Evolutionary conservation across 2,888 invertebrate genomes (phyloP), one percentile per base, ranked within the genome.

Genomic region (Schizaphis graminum): DNA sequence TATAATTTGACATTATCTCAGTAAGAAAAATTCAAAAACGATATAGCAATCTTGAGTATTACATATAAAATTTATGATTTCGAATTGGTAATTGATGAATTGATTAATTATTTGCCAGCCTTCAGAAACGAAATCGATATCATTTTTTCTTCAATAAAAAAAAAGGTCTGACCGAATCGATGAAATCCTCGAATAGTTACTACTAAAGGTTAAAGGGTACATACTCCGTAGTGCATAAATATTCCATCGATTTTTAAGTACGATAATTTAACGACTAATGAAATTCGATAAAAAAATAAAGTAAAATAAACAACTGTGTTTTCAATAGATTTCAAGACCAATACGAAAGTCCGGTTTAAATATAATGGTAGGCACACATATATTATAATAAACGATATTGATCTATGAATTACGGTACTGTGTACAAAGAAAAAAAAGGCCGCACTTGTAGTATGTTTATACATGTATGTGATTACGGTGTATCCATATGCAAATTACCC

Each of bases 361-460:
- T 91, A 77, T 91, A 77, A 53, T 90, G 57, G 57, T 89, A 44
- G 86, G 47, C 13, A 90, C 61, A 77, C 77, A 77, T 77, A 77
- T 77, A 77, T 77, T 77, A 61, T 47, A 44, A 49, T 67, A n/a
- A 49, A 77, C 26, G 91, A 91, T 91, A 77, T 77, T 77, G 49
- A 91, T 77, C 91, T 77, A 77, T 35, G 67, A 77, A n/a, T 77
- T 91, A 77, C 91, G 91, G 91, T 91, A 91, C 77, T 77, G 77
- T 13, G 49, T 91, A 91, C 26, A 90, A 90, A 47, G 61, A 90
- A 90, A 61, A 56, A 88, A 89, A 67, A 61, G 21, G 61, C 77
- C 77, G 24, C 49, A 53, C 47, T 67, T 53, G 28, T 24, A 26
- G 28, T 44, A 89, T 26, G 28, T 16, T 44, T 41, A 57, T 89